A percentile compares a stretch with the other conserved stretches of the same genome.
Evolutionary conservation across 2,888 invertebrate genomes (phyloP).

Genomic region (Mesodorylaimus sp.): DNA sequence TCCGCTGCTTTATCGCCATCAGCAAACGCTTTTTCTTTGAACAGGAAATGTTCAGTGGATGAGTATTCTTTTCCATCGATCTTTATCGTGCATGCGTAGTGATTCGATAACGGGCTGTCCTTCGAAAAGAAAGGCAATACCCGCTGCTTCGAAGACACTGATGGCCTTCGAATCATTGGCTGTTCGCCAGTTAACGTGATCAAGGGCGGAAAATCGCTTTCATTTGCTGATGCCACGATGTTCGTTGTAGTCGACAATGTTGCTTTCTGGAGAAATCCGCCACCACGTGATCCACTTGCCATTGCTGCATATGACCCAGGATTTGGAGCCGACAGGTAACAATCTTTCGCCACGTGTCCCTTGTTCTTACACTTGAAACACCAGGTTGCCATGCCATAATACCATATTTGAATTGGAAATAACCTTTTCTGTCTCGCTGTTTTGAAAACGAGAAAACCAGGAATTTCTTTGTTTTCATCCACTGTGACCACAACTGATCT

Average conservation of each 20-base stretch:
- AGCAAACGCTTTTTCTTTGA: not conserved
- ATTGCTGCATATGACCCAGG: too few species aligned
- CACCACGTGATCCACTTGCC: too few species aligned
- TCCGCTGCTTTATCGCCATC: not conserved
- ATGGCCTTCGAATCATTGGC: too few species aligned
- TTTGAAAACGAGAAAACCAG: not conserved
- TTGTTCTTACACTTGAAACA: not conserved
- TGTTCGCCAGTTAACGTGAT: too few species aligned
- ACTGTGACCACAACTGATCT: slow-evolving; percentile 4
- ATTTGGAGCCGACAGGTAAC: too few species aligned
- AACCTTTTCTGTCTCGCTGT: not conserved
- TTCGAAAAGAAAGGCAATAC: not conserved
- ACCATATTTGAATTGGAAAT: not conserved
- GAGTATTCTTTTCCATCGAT: not conserved
- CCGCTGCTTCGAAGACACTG: too few species aligned
- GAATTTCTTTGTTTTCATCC: not conserved
- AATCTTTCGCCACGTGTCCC: not conserved
- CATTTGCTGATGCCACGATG: too few species aligned
- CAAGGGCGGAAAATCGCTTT: too few species aligned
- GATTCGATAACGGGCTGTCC: not conserved
- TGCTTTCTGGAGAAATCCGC: too few species aligned
- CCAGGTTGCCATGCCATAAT: not conserved
- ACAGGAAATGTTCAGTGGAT: slow-evolving; percentile 3
- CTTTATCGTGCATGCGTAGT: not conserved
- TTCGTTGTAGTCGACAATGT: too few species aligned